phyloP scores from a whole-genome alignment of 2,797 vertebrate species.

The Acropternis orthonyx region DNA sequence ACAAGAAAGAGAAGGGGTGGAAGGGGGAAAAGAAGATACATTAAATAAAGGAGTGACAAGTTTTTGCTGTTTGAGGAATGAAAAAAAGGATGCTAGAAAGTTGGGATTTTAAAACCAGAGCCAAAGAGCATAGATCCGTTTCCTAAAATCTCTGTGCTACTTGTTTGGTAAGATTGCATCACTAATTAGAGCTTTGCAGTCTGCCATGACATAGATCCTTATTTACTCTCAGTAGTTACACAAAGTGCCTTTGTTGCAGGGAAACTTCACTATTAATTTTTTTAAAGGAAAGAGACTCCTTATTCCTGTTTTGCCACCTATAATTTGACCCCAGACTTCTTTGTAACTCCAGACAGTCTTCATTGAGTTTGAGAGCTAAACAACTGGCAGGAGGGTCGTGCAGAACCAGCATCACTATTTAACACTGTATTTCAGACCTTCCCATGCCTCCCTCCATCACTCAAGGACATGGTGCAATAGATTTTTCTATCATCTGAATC shows the following conservation, averaged over 20 bases:
- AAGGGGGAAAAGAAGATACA: background rate
- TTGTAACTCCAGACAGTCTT: background rate
- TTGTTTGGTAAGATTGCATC: background rate
- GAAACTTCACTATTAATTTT: background rate
- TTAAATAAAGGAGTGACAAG: background rate
- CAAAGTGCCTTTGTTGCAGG: background rate
- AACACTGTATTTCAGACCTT: background rate
- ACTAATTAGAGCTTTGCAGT: background rate
- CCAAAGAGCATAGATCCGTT: background rate
- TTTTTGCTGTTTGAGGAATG: background rate
- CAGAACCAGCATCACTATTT: background rate
- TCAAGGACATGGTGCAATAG: background rate
- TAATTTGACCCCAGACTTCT: background rate
- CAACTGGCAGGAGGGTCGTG: background rate
- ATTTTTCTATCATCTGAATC: background rate
- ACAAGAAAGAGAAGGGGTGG: conserved; percentile 9
- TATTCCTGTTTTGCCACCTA: background rate
- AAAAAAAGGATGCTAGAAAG: background rate
- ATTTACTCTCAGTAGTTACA: background rate
- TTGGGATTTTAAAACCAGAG: background rate
- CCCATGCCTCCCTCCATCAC: background rate
- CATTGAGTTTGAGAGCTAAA: background rate
- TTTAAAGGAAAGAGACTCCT: background rate
- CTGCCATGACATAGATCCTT: background rate
- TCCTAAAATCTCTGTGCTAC: background rate